These are phyloP conservation scores for Gymnocypris eckloni DNA, from an alignment of 2,797 vertebrate genomes.

Conservation along the genomic window DNA sequence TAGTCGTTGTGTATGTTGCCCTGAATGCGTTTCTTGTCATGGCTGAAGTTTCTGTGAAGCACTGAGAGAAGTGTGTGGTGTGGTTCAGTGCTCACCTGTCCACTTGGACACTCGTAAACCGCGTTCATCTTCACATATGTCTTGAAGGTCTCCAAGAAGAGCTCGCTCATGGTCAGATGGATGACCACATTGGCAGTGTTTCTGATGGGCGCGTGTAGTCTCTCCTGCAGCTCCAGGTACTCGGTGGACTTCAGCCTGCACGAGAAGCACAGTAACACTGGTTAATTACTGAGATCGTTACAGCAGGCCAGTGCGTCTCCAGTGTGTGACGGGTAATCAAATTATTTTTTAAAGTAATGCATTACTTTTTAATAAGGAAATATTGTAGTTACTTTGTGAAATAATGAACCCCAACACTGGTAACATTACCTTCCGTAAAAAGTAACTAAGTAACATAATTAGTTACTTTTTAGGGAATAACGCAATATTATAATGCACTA, in stretches of 20 bases:
- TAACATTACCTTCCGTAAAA: too few species aligned
- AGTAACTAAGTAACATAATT: too few species aligned
- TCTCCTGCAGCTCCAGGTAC: constrained; percentile 89
- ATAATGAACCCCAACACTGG: too few species aligned
- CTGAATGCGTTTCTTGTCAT: too few species aligned
- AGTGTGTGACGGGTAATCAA: too few species aligned
- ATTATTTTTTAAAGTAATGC: too few species aligned
- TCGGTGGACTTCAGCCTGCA: constrained; percentile 90
- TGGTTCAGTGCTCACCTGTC: constrained; percentile 78
- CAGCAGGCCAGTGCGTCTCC: not conserved
- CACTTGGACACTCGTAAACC: constrained; percentile 77
- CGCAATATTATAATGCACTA: too few species aligned
- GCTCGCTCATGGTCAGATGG: constrained; percentile 90
- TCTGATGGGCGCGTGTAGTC: constrained; percentile 88
- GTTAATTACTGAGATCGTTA: not conserved
- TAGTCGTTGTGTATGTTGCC: too few species aligned
- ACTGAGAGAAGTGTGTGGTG: not conserved
- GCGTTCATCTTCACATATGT: constrained; percentile 87
- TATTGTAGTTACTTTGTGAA: too few species aligned
- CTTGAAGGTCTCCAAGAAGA: constrained; percentile 93
- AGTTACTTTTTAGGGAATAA: too few species aligned
- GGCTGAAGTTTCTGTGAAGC: too few species aligned
- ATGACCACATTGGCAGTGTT: constrained; percentile 91
- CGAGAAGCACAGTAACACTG: not conserved
- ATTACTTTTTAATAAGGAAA: too few species aligned